Evolutionary conservation across 2,797 vertebrate genomes (phyloP).

Genomic region (Siniperca undulata): DNA sequence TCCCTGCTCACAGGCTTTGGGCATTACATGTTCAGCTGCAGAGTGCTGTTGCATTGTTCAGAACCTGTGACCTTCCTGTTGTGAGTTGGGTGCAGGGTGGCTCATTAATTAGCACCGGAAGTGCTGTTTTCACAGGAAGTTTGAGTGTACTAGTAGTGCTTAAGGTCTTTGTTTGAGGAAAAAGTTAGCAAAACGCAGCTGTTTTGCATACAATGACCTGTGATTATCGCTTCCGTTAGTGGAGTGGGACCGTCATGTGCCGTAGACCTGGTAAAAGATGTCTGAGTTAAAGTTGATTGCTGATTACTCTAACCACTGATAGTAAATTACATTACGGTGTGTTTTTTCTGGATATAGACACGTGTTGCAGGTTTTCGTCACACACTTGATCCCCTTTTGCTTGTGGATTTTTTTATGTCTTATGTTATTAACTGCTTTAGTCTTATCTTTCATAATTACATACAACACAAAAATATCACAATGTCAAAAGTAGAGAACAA

Average conservation of each 20-base stretch:
- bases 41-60: constrained; percentile 80
- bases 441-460: neutral
- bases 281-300: constrained; percentile 13
- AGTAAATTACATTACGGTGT: neutral
- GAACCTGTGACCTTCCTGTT: constrained; percentile 84
- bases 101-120: constrained; percentile 81
- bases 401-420: neutral
- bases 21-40: constrained; percentile 67
- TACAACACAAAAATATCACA: neutral
- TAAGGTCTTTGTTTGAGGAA: constrained; percentile 64
- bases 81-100: constrained; percentile 61
- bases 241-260: neutral
- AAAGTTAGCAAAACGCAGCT: constrained; percentile 50
- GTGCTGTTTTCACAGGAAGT: constrained; percentile 79
- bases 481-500: neutral
- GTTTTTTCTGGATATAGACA: neutral
- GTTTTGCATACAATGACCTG: constrained; percentile 70
- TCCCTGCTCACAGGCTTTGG: constrained; percentile 27
- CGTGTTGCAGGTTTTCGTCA: neutral
- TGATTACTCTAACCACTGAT: neutral
- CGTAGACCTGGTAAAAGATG: neutral
- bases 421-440: neutral
- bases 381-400: too few species aligned
- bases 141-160: constrained; percentile 61
- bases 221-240: constrained; percentile 35